Evolutionary conservation across 1,140 invertebrate genomes (phyloP).

Genomic region (Brachionus sp.): DNA sequence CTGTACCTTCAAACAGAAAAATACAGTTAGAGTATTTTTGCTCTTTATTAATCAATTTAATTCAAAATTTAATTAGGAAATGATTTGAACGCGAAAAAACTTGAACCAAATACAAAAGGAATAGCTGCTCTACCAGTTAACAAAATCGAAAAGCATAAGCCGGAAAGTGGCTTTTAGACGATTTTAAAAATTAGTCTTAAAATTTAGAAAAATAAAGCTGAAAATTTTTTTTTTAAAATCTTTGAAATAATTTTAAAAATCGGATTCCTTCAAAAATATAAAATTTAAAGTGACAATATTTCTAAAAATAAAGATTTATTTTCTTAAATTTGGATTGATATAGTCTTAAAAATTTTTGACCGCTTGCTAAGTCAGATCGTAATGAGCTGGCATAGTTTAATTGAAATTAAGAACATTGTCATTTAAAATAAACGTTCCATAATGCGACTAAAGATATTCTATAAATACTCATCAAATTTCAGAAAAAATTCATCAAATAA

Average conservation of each 20-base stretch:
- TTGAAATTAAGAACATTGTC: neutral
- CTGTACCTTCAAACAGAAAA: slow-evolving; percentile 13
- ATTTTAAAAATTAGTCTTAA: neutral
- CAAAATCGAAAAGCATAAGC: neutral
- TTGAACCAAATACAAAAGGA: slow-evolving; percentile 14
- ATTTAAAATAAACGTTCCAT: neutral
- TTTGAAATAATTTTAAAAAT: neutral
- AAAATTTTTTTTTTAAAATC: no score
- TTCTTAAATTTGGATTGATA: neutral
- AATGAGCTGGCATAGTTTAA: neutral
- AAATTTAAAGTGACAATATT: neutral
- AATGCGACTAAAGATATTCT: neutral
- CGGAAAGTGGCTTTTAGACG: neutral
- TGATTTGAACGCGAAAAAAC: neutral
- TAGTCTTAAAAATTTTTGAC: neutral
- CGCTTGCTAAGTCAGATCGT: neutral
- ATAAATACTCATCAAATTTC: neutral
- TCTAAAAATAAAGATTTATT: neutral
- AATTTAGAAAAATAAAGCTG: neutral
- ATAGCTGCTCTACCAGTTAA: neutral
- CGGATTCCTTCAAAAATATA: neutral
- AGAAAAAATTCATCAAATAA: neutral
- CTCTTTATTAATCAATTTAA: neutral
- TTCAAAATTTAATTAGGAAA: neutral
- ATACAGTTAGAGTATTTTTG: neutral